Percentiles rank a stretch among this genome's conserved stretches.
phyloP scores from a whole-genome alignment of 2,888 invertebrate species.

The Drosophila birchii region DNA sequence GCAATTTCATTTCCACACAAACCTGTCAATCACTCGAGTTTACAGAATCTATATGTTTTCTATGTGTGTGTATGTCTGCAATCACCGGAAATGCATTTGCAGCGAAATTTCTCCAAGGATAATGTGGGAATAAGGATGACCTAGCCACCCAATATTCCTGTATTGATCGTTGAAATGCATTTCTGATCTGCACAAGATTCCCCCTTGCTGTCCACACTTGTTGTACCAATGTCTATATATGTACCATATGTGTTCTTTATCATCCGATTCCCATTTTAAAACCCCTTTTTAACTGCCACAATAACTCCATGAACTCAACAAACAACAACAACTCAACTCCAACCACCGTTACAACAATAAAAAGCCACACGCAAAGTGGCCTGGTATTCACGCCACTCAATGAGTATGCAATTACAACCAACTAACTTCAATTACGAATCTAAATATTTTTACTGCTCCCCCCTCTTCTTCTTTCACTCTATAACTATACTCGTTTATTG shows the following conservation, averaged over 20 bases:
- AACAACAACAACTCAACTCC: slow-evolving; percentile 53
- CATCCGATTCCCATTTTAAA: slow-evolving; percentile 19
- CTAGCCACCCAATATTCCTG: too few relatives aligned
- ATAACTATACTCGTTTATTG: slow-evolving; percentile 17
- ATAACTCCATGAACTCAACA: slow-evolving; percentile 50
- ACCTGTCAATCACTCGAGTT: slow-evolving; percentile 28
- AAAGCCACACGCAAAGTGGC: slow-evolving; percentile 82
- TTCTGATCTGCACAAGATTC: slow-evolving; percentile 6
- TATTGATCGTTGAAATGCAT: slow-evolving; percentile 21
- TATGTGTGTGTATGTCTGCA: slow-evolving; percentile 23
- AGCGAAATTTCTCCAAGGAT: not conserved
- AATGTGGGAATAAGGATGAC: not conserved
- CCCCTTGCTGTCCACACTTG: slow-evolving; percentile 24
- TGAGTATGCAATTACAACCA: slow-evolving; percentile 82
- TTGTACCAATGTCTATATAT: slow-evolving; percentile 40
- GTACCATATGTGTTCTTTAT: slow-evolving; percentile 33
- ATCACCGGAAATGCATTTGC: slow-evolving; percentile 31
- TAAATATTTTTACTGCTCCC: slow-evolving; percentile 43
- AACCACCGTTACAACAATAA: slow-evolving; percentile 42
- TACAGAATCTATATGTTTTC: slow-evolving; percentile 1
- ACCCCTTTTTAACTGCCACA: slow-evolving; percentile 35
- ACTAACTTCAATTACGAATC: slow-evolving; percentile 45
- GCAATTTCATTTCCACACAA: slow-evolving; percentile 30
- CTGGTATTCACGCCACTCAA: slow-evolving; percentile 84
- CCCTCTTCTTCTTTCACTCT: not conserved